Conservation (phyloP, 2,797 vertebrate species). For the Hephaestus fuliginosus region DNA sequence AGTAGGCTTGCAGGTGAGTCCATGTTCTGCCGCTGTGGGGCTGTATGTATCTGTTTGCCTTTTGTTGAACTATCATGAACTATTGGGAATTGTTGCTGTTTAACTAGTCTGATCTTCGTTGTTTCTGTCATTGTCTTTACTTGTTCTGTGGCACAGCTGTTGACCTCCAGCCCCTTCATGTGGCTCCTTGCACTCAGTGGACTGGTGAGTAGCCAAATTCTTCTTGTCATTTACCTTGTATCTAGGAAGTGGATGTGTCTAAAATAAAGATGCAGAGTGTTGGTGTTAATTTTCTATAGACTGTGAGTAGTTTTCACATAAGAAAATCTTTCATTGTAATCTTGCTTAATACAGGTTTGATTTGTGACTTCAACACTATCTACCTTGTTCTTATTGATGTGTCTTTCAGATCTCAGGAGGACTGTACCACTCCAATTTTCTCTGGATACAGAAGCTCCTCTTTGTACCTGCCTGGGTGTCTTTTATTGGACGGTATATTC, state of each 20-base stretch:
- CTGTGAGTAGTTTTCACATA: not conserved
- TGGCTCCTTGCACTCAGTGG: slow-evolving; percentile 96
- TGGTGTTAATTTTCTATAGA: not conserved
- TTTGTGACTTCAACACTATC: not conserved
- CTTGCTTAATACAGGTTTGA: not conserved
- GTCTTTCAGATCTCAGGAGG: slow-evolving; percentile 90
- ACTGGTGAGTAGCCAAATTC: slow-evolving; percentile 89
- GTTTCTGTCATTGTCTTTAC: slow-evolving; percentile 19
- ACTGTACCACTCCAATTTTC: slow-evolving; percentile 87
- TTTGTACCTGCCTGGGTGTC: slow-evolving; percentile 90
- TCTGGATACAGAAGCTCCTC: slow-evolving; percentile 88
- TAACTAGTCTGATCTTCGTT: not conserved
- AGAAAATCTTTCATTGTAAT: not conserved
- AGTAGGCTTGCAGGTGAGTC: slow-evolving; percentile 79
- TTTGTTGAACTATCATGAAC: not conserved
- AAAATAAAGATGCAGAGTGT: not conserved
- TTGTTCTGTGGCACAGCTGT: slow-evolving; percentile 86
- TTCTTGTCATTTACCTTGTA: not conserved
- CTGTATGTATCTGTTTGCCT: not conserved
- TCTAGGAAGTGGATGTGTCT: not conserved
- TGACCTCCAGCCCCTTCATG: slow-evolving; percentile 95
- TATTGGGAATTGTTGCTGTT: not conserved
- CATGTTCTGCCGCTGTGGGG: not conserved
- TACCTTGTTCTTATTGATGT: not conserved
- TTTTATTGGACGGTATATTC: slow-evolving; percentile 84